Evolutionary conservation across 2,888 invertebrate species (phyloP).

Genomic region (Pherbina coryleti): DNA sequence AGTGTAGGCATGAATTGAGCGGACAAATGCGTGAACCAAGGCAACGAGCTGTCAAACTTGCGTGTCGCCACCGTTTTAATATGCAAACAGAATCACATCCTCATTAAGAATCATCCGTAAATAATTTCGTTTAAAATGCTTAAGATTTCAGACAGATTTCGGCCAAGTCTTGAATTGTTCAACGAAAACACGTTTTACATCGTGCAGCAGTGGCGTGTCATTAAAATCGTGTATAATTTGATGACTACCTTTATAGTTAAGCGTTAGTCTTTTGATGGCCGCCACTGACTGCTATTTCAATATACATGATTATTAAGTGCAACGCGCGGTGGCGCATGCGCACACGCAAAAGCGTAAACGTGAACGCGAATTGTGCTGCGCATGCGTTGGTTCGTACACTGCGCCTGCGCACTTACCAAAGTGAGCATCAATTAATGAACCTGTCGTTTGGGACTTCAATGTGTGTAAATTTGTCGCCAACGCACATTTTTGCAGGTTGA

Average conservation of each 20-base stretch:
- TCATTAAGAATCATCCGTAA: neutral
- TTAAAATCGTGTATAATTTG: neutral
- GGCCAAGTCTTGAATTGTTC: neutral
- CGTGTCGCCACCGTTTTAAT: constrained; percentile 19
- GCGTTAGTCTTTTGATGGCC: neutral
- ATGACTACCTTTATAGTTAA: neutral
- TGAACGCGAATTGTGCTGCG: neutral
- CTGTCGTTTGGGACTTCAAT: constrained; percentile 57
- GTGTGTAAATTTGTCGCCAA: constrained; percentile 65
- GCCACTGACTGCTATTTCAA: neutral
- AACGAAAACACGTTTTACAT: neutral
- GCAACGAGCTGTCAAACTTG: neutral
- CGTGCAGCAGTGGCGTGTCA: neutral
- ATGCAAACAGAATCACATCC: constrained; percentile 17
- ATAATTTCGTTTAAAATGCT: constrained; percentile 6
- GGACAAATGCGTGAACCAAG: neutral
- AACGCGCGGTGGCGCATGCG: constrained; percentile 16
- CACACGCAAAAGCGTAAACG: constrained; percentile 1
- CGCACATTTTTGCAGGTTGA: constrained; percentile 39
- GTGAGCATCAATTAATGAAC: constrained; percentile 67
- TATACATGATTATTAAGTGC: neutral
- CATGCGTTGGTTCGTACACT: neutral
- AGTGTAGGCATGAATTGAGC: neutral
- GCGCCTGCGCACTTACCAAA: constrained; percentile 37
- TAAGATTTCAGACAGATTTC: constrained; percentile 7